A percentile compares a stretch with the other conserved stretches of the same genome.
Conservation (phyloP, 2,113 vertebrate genomes). For the Xerus inauris region DNA sequence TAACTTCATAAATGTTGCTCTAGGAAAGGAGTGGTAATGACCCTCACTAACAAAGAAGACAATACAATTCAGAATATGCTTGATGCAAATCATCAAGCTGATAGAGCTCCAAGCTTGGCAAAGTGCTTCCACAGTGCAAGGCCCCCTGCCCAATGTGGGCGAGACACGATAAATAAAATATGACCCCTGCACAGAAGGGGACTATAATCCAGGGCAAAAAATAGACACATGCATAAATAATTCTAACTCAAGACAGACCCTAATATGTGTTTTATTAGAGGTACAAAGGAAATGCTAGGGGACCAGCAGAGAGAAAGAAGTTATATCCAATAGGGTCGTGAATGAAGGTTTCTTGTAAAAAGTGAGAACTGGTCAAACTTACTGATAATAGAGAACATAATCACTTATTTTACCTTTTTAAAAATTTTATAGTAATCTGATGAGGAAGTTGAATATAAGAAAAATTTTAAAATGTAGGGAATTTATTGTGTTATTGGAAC, state of each 20-base stretch:
- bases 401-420: neutral
- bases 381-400: conserved; percentile 3
- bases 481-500: neutral
- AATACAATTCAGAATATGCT: neutral
- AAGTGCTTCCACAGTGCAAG: neutral
- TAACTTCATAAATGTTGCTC: neutral
- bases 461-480: neutral
- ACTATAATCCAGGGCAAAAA: conserved; percentile 65
- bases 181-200: conserved; percentile 31
- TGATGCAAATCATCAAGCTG: neutral
- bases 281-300: conserved; percentile 36
- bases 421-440: neutral
- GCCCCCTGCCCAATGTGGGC: conserved; percentile 43
- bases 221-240: conserved; percentile 73
- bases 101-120: neutral
- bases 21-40: neutral
- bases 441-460: neutral
- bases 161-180: conserved; percentile 67
- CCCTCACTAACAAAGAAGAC: neutral
- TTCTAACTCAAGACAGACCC: conserved; percentile 55
- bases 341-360: neutral
- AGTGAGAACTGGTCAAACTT: neutral
- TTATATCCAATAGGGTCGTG: neutral
- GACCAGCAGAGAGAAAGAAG: neutral
- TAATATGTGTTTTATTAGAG: conserved; percentile 26